These are phyloP conservation scores for Ameiurus melas DNA, from an alignment of 2,113 vertebrate genomes.

Conservation along the genomic window DNA sequence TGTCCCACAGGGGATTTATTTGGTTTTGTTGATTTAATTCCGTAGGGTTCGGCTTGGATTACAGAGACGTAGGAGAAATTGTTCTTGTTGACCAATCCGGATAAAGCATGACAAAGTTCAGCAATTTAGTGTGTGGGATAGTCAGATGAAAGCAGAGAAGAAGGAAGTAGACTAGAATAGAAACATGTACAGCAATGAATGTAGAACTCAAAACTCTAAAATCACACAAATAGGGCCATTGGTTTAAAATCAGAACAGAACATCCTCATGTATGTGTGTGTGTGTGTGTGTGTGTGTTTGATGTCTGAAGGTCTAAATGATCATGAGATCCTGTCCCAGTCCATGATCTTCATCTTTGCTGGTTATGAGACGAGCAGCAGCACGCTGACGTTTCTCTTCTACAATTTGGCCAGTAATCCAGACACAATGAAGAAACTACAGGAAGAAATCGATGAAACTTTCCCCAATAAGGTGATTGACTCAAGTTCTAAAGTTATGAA, in stretches of 20 bases:
- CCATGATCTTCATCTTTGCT: slow-evolving; percentile 76
- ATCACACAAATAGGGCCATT: too few relatives aligned
- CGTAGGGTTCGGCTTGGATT: background rate
- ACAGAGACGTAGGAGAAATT: background rate
- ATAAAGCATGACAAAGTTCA: background rate
- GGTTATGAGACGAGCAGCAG: slow-evolving; percentile 80
- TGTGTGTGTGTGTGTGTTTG: background rate
- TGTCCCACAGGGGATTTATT: background rate
- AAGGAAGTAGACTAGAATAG: background rate
- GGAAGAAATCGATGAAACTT: slow-evolving; percentile 72
- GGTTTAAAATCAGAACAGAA: background rate
- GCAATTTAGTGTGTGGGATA: background rate
- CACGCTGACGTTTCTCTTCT: slow-evolving; percentile 67
- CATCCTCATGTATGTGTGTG: background rate
- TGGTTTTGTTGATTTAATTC: background rate
- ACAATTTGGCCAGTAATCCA: slow-evolving; percentile 75
- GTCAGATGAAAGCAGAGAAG: background rate
- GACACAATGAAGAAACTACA: slow-evolving; percentile 71
- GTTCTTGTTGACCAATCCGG: background rate
- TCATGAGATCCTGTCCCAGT: slow-evolving; percentile 76
- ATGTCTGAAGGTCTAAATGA: slow-evolving; percentile 72
- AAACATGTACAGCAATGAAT: too few relatives aligned
- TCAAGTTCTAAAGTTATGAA: background rate
- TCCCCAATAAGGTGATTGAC: slow-evolving; percentile 71
- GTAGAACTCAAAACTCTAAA: too few relatives aligned